Percentiles rank a stretch among this genome's conserved stretches.
Conservation (phyloP, 2,888 invertebrate genomes). For the Drosophila antonietae region DNA sequence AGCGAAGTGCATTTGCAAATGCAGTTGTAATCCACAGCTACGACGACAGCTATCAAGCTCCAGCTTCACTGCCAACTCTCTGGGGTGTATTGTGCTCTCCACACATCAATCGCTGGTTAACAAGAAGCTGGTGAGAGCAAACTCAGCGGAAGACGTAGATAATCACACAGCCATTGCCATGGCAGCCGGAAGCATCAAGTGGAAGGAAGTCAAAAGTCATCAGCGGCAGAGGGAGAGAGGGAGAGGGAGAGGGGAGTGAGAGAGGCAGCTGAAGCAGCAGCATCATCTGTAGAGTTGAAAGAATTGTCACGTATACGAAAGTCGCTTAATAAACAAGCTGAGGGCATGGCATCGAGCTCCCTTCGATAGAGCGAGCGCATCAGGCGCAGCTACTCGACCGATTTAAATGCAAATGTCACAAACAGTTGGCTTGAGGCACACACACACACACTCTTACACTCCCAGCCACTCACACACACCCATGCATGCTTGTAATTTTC, state of each 20-base stretch:
- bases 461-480: background rate
- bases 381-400: slow-evolving; percentile 16
- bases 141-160: slow-evolving; percentile 50
- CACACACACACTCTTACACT: background rate
- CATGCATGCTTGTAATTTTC: slow-evolving; percentile 25
- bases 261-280: background rate
- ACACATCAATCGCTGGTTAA: slow-evolving; percentile 47
- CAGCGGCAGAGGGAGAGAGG: background rate
- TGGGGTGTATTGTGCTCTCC: slow-evolving; percentile 21
- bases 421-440: slow-evolving; percentile 24
- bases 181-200: slow-evolving; percentile 29
- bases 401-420: slow-evolving; percentile 61
- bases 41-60: slow-evolving; percentile 8
- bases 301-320: slow-evolving; percentile 63
- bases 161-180: slow-evolving; percentile 50
- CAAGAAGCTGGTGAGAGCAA: slow-evolving; percentile 9
- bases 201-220: slow-evolving; percentile 17
- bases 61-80: background rate
- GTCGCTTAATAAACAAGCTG: slow-evolving; percentile 60
- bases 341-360: background rate
- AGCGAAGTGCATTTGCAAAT: slow-evolving; percentile 61
- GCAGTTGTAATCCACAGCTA: slow-evolving; percentile 49
- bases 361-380: background rate
- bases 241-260: no score
- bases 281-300: slow-evolving; percentile 30